Evolutionary conservation across 2,888 invertebrate species (phyloP).

Genomic region (Cryptus viduatorius): DNA sequence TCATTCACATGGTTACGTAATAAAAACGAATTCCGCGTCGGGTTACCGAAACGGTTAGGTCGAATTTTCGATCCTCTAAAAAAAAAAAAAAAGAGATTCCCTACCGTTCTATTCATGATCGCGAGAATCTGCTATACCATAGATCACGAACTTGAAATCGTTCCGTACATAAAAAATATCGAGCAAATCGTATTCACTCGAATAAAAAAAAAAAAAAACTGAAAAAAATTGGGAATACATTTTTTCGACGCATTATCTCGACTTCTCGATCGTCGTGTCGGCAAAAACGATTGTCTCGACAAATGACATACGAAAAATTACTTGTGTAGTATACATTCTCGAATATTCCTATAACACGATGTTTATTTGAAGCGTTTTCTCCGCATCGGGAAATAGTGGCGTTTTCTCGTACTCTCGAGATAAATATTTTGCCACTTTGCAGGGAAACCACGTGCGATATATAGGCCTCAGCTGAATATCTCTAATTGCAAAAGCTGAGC

Average conservation of each 20-base stretch:
- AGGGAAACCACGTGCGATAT: neutral
- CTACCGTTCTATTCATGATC: neutral
- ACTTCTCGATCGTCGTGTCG: neutral
- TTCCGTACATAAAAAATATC: neutral
- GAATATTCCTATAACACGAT: neutral
- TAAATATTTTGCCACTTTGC: constrained; percentile 37
- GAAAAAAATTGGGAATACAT: neutral
- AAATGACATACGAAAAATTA: neutral
- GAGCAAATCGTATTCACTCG: no score
- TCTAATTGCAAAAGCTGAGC: neutral
- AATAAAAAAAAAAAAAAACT: no score
- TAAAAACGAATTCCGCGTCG: neutral
- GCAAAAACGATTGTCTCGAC: neutral
- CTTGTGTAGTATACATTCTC: neutral
- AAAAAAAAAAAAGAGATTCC: neutral
- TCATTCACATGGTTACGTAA: constrained; percentile 5
- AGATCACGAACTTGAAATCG: neutral
- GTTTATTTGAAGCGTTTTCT: constrained; percentile 5
- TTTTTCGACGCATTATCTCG: neutral
- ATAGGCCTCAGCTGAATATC: neutral
- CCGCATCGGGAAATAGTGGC: constrained; percentile 25
- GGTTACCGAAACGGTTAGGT: constrained; percentile 11
- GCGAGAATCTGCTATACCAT: neutral
- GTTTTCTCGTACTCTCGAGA: neutral
- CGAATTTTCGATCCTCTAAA: neutral